Percentiles rank a stretch among this genome's conserved stretches.
These are phyloP conservation scores for Lophura nycthemera DNA, from an alignment of 2,113 vertebrate genomes.

Conservation along the genomic window DNA sequence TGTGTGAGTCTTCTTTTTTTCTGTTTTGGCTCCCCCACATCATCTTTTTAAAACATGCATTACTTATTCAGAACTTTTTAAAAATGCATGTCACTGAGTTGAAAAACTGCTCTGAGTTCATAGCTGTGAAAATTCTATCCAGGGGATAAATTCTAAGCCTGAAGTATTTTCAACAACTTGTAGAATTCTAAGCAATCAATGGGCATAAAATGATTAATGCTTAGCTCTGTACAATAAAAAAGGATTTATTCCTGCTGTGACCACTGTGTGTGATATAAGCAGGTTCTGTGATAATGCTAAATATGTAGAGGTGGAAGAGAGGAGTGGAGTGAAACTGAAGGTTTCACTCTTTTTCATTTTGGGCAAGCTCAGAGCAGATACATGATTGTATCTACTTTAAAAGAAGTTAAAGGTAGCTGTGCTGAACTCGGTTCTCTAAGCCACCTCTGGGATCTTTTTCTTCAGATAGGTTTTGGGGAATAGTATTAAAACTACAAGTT, in stretches of 20 bases:
- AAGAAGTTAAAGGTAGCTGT: neutral
- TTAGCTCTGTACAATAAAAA: constrained; percentile 1
- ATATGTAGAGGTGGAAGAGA: neutral
- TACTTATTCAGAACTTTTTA: constrained; percentile 43
- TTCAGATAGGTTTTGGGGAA: neutral
- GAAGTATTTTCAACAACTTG: neutral
- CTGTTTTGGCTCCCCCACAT: neutral
- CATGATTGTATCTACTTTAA: neutral
- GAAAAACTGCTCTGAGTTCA: neutral
- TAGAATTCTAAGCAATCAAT: neutral
- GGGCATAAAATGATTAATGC: neutral
- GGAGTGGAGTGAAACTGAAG: neutral
- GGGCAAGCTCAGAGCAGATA: neutral
- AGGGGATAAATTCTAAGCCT: neutral
- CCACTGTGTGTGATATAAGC: neutral
- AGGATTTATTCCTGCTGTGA: neutral
- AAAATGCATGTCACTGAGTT: constrained; percentile 22
- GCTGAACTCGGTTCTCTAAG: neutral
- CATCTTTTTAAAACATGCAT: constrained; percentile 4
- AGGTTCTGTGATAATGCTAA: neutral
- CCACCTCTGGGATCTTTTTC: neutral
- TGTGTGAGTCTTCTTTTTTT: neutral
- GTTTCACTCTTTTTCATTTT: neutral
- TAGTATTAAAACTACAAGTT: neutral
- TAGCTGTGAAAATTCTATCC: neutral